Base-by-base conservation (phyloP, 1,140 invertebrate species). In the Drosophila ambigua region DNA sequence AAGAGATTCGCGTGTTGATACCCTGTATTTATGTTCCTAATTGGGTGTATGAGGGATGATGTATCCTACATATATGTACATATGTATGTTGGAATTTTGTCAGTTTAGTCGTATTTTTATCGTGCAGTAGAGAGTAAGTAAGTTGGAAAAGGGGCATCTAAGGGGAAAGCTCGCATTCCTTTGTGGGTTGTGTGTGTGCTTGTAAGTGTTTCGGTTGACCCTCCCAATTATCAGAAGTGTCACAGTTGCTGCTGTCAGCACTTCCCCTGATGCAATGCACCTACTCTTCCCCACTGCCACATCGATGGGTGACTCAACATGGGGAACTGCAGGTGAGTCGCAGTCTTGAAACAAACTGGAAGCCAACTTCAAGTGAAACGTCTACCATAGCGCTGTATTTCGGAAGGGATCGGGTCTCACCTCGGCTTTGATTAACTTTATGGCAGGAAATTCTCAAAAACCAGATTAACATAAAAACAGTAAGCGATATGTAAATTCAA, bases 211-310 rank as follows among this genome's bases (percentile, higher is more conserved):
- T 67, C 72, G 65, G 63, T 83, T 84, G 80, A 77, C 80, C 77
- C 71, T 45, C 52, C 60, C 72, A 84, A 84, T 84, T 84, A 85
- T 77, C 81, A 77, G 53, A 53, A 77, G 63, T 61, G 68, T 57
- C 51, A 76, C 80, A 85, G 77, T 67, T 84, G 80, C 72, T 74
- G 55, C 54, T 59, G 41, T 44, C 49, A 58, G 53, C 64, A 66
- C 63, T 49, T 64, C 31, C 31, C 31, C 31, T 9, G 8, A 35
- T 35, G 31, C 44, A 49, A 20, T 1, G 20, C 64, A 44, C 64
- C 58, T 23, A 24, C 7, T 5, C 28, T 41, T 50, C 20, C 52
- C 26, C 45, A 8, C 35, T 43, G 8, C 57, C 26, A 43, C 5
- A 28, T 24, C 8, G 23, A 13, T 41, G 58, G 54, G 24, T 53